phyloP scores from a whole-genome alignment of 2,113 vertebrate genomes.

The Cercopithecus mona region DNA sequence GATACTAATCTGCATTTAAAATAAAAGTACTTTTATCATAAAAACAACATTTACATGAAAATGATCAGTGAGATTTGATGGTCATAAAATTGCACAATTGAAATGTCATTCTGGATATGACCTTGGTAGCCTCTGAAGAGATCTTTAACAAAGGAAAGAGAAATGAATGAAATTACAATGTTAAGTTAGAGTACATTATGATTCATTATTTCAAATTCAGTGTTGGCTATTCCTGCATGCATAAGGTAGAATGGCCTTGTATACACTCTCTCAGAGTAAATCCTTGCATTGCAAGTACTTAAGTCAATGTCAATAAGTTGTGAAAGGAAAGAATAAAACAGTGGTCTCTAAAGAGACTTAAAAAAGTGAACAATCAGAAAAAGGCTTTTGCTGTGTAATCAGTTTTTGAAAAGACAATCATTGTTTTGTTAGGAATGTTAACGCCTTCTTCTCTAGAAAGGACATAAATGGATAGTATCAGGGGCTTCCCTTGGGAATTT shows the following conservation, averaged over 20 bases:
- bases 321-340: neutral
- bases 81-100: conserved; percentile 9
- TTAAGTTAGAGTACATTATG: neutral
- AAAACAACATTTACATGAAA: neutral
- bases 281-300: neutral
- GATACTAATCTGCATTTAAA: conserved; percentile 18
- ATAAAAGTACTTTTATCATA: neutral
- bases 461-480: neutral
- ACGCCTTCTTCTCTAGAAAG: neutral
- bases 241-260: neutral
- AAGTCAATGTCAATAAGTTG: neutral
- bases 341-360: neutral
- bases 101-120: neutral
- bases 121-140: neutral
- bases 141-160: neutral
- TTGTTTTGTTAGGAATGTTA: neutral
- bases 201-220: conserved; percentile 31
- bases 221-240: neutral
- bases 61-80: neutral
- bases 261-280: neutral
- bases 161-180: neutral
- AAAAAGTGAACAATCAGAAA: neutral
- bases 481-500: neutral
- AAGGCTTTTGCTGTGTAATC: neutral
- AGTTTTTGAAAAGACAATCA: neutral